Evolutionary conservation across 2,113 vertebrate genomes (phyloP).

Genomic region (Indicator indicator): DNA sequence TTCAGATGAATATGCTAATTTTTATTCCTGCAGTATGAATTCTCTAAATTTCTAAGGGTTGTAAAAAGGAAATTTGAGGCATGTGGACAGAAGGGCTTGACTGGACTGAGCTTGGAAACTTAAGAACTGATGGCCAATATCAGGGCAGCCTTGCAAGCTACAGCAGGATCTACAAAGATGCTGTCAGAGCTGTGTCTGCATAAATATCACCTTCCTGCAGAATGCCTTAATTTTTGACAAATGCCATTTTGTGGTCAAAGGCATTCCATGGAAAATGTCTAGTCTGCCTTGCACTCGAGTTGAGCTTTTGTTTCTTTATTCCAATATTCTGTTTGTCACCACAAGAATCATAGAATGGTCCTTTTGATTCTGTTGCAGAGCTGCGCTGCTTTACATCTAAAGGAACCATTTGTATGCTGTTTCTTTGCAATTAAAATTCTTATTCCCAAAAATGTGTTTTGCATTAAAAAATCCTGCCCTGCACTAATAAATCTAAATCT

Average conservation of each 20-base stretch:
- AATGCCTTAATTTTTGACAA: neutral
- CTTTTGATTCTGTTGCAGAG: constrained; percentile 1
- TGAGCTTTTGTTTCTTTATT: neutral
- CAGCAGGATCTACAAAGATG: rapidly evolving
- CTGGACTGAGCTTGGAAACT: neutral
- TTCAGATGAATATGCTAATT: too few relatives aligned
- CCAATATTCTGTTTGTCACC: neutral
- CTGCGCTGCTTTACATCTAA: constrained; percentile 46
- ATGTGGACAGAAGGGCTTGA: neutral
- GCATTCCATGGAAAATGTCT: neutral
- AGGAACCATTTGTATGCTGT: neutral
- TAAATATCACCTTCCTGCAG: neutral
- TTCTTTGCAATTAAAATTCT: constrained; percentile 49
- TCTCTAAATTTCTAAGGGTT: neutral
- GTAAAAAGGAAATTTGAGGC: neutral
- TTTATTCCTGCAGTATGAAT: too few relatives aligned
- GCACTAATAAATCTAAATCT: constrained; percentile 7
- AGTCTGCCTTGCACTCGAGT: rapidly evolving
- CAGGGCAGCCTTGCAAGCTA: neutral
- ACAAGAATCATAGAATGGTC: neutral
- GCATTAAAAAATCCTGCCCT: constrained; percentile 24
- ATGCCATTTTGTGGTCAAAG: constrained; percentile 11
- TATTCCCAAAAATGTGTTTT: constrained; percentile 36
- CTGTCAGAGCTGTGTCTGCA: neutral
- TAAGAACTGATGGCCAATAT: rapidly evolving